Percentiles rank a stretch among this genome's conserved stretches.
Conservation (phyloP, 2,797 vertebrate genomes). For the Knipowitschia caucasica region DNA sequence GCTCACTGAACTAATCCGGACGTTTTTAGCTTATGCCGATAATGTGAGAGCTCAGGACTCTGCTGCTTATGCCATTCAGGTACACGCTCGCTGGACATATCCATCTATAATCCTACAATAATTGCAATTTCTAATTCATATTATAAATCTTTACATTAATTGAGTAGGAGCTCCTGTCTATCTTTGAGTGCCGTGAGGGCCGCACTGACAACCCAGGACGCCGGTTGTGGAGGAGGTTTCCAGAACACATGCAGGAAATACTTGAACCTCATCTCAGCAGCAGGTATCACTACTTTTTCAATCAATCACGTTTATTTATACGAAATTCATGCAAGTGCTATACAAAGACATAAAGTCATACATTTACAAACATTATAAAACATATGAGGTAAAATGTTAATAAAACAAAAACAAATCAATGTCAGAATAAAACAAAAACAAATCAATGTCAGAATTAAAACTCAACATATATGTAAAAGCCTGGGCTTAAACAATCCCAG, state of each 20-base stretch:
- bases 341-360: too few species aligned
- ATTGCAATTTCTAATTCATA: neutral
- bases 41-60: slow-evolving; percentile 97
- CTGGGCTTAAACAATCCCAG: too few species aligned
- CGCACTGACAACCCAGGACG: slow-evolving; percentile 81
- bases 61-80: slow-evolving; percentile 95
- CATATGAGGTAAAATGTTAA: too few species aligned
- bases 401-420: too few species aligned
- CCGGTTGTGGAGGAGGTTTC: slow-evolving; percentile 93
- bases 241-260: slow-evolving; percentile 95
- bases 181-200: slow-evolving; percentile 90
- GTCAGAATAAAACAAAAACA: too few species aligned
- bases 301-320: too few species aligned
- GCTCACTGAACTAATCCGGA: slow-evolving; percentile 89
- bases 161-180: slow-evolving; percentile 86
- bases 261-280: slow-evolving; percentile 96
- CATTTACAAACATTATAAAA: too few species aligned
- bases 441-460: too few species aligned
- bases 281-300: slow-evolving; percentile 73
- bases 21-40: slow-evolving; percentile 94
- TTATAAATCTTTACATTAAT: neutral
- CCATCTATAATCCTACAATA: neutral
- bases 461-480: too few species aligned
- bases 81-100: slow-evolving; percentile 27
- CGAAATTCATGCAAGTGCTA: too few species aligned